phyloP scores from a whole-genome alignment of 2,797 vertebrate species.

The Smutsia gigantea region DNA sequence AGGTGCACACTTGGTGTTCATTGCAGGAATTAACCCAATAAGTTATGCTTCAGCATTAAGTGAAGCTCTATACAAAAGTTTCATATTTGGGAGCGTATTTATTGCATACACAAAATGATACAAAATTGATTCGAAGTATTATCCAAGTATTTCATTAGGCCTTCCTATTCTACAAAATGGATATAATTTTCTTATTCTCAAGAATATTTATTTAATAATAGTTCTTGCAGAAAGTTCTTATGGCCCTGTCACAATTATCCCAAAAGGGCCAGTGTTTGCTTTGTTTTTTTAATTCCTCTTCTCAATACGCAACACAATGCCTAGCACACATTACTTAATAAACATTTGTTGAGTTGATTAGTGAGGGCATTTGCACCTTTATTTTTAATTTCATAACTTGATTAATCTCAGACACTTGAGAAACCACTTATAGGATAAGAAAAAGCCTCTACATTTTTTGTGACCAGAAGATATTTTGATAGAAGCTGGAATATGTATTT shows the following conservation, averaged over 20 bases:
- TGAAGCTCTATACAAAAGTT: not conserved
- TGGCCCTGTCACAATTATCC: not conserved
- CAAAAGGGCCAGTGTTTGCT: not conserved
- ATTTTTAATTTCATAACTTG: slow-evolving; percentile 11
- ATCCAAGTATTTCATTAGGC: not conserved
- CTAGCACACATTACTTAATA: not conserved
- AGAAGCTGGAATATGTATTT: slow-evolving; percentile 18
- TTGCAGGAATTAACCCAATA: not conserved
- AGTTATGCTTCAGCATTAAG: not conserved
- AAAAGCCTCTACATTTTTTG: not conserved
- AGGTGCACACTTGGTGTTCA: not conserved
- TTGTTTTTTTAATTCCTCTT: not conserved
- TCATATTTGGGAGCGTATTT: not conserved
- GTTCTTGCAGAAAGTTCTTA: not conserved
- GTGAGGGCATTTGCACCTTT: not conserved
- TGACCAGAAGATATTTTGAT: slow-evolving; percentile 58
- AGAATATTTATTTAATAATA: not conserved
- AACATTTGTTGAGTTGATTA: slow-evolving; percentile 7
- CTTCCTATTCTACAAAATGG: not conserved
- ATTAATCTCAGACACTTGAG: slow-evolving; percentile 31
- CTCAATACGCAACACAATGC: not conserved
- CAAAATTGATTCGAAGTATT: not conserved
- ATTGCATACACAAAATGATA: not conserved
- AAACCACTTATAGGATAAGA: not conserved
- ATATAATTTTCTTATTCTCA: not conserved